Evolutionary conservation across 2,113 vertebrate genomes (phyloP), one percentile per base, ranked within the genome.

Genomic region (Micromys minutus): DNA sequence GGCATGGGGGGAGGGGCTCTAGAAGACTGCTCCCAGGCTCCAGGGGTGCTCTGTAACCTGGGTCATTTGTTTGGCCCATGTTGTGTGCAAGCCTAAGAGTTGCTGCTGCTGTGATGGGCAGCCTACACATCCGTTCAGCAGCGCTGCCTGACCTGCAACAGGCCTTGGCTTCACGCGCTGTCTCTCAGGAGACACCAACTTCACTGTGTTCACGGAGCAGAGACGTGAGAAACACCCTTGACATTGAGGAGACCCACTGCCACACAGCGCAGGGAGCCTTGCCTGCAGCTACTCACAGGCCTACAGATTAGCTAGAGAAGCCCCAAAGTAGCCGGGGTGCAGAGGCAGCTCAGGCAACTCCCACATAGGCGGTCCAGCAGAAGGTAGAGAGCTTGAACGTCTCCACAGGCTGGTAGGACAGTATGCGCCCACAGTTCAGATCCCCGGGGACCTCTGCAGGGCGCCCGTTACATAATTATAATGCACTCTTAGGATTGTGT

Each of bases 161-260:
- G 55, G 69, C 85, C 88, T 90, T 63, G 81, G 61, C 81, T 67
- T 42, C n/a, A 21, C 42, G 39, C 72, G 19, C 1, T 80, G 26
- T 84, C 90, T 50, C 67, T 91, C 26, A 47, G 34, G 92, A 94
- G 85, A 72, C 34, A 45, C 69, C 24, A 4, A 34, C 50, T 45
- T 61, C 7, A 22, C 7, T 39, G 1, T 4, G 26, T 81, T 67
- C 72, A 5, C 12, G 2, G 5, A 50, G 76, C n/a, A 47, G 72
- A 76, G 42, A 19, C 76, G 36, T 59, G 50, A 42, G n/a, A 39
- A 87, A 2, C 17, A 55, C 52, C 75, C 39, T 8, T 2, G 93
- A 61, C 29, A 9, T 69, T 76, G 36, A 36, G 45, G 87, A 74
- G 79, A 90, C 47, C 52, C 4, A 26, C 22, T 24, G 67, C 42